phyloP scores from a whole-genome alignment of 1,140 invertebrate genomes.

The Heliconius melpomene region DNA sequence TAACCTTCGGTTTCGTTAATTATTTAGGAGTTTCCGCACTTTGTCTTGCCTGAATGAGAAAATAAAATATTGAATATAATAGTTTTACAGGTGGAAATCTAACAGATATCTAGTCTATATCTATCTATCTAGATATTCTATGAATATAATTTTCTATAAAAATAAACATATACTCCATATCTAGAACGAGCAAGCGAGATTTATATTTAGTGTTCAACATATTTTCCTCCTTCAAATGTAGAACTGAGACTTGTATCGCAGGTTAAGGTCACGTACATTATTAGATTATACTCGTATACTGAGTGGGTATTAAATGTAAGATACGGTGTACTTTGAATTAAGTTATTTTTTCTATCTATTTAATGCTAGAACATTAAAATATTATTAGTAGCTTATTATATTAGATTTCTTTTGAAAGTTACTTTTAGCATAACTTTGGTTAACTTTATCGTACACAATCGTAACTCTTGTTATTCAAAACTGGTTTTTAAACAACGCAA shows the following conservation, averaged over 20 bases:
- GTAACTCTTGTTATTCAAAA: background rate
- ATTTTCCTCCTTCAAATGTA: slow-evolving; percentile 11
- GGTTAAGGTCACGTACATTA: slow-evolving; percentile 7
- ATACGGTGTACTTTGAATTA: background rate
- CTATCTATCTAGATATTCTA: no score
- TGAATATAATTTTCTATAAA: background rate
- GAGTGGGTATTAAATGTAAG: slow-evolving; percentile 4
- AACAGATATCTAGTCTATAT: no score
- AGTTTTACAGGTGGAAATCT: no score
- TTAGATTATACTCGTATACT: slow-evolving; percentile 1
- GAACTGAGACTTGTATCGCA: slow-evolving; percentile 10
- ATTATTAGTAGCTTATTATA: background rate
- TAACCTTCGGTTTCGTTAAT: no score
- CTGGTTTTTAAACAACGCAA: background rate
- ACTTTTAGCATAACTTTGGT: background rate
- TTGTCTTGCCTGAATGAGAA: no score
- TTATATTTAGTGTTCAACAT: background rate
- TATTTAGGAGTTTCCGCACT: no score
- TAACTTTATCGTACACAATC: no score
- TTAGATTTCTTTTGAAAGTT: background rate
- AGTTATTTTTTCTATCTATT: background rate
- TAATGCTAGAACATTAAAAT: background rate
- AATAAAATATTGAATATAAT: no score
- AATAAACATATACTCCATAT: background rate
- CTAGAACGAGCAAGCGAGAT: background rate